Evolutionary conservation across 1,140 invertebrate species (phyloP).

Genomic region (Contarinia nasturtii): DNA sequence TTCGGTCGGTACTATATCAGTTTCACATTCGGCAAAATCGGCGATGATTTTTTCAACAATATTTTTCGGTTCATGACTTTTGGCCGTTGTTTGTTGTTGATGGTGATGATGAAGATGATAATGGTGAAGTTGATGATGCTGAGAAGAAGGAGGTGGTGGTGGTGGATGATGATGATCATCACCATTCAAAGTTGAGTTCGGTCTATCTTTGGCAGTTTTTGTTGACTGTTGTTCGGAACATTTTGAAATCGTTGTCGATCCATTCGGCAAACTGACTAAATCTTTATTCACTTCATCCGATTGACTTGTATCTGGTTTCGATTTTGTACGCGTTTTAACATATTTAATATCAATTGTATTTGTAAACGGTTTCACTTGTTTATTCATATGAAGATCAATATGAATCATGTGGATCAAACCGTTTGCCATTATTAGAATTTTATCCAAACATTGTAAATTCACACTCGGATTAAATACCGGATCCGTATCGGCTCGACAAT

Average conservation of each 20-base stretch:
- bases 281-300: too few species aligned
- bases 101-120: neutral
- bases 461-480: constrained; percentile 17
- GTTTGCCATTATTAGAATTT: constrained; percentile 20
- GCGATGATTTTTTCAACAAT: constrained; percentile 19
- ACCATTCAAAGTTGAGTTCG: neutral
- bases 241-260: too few species aligned
- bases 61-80: constrained; percentile 12
- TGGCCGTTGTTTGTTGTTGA: neutral
- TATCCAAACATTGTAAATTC: constrained; percentile 19
- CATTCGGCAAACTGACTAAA: too few species aligned
- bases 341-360: neutral
- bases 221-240: neutral
- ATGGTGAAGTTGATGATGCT: neutral
- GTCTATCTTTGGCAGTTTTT: neutral
- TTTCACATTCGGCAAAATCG: constrained; percentile 21
- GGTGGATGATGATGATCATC: neutral
- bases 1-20: constrained; percentile 10
- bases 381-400: constrained; percentile 13
- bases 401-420: constrained; percentile 23
- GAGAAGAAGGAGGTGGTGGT: neutral
- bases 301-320: too few species aligned
- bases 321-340: neutral
- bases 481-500: constrained; percentile 19
- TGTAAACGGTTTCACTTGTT: neutral